Conservation (phyloP, 2,797 vertebrate genomes). For the Crenichthys baileyi region DNA sequence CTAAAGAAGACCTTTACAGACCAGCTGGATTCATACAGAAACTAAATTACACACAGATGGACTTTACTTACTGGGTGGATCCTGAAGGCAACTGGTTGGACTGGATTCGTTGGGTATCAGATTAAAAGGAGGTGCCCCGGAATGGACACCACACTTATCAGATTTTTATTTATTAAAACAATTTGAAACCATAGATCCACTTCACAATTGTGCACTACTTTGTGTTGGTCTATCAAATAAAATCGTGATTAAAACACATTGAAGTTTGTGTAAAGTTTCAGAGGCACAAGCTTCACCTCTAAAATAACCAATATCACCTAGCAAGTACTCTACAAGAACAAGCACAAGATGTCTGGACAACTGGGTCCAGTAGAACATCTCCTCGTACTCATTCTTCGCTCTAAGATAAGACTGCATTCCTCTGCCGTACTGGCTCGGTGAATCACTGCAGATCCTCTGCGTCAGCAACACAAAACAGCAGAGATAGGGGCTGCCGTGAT, state of each 20-base stretch:
- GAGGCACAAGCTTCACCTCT: not conserved
- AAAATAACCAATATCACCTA: not conserved
- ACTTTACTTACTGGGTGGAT: too few species aligned
- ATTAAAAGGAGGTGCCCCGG: not conserved
- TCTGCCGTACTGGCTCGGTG: conserved; percentile 44
- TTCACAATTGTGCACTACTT: too few species aligned
- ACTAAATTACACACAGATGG: too few species aligned
- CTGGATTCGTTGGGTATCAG: not conserved
- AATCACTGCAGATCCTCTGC: conserved; percentile 52
- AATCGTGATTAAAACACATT: too few species aligned
- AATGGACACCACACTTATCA: not conserved
- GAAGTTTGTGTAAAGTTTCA: not conserved
- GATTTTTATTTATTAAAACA: too few species aligned
- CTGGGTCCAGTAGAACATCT: conserved; percentile 10
- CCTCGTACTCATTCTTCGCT: conserved; percentile 52
- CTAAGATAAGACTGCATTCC: conserved; percentile 68
- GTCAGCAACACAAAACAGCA: conserved; percentile 47
- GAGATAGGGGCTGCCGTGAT: conserved; percentile 42
- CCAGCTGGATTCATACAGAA: too few species aligned
- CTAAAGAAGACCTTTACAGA: not conserved
- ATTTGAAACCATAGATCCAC: too few species aligned
- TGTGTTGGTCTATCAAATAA: too few species aligned
- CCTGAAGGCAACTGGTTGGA: too few species aligned
- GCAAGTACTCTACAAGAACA: conserved; percentile 4
- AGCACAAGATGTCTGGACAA: conserved; percentile 21